Evolutionary conservation across 2,113 vertebrate genomes (phyloP), one percentile per base, ranked within the genome.

Genomic region (Rhinogobius similis): DNA sequence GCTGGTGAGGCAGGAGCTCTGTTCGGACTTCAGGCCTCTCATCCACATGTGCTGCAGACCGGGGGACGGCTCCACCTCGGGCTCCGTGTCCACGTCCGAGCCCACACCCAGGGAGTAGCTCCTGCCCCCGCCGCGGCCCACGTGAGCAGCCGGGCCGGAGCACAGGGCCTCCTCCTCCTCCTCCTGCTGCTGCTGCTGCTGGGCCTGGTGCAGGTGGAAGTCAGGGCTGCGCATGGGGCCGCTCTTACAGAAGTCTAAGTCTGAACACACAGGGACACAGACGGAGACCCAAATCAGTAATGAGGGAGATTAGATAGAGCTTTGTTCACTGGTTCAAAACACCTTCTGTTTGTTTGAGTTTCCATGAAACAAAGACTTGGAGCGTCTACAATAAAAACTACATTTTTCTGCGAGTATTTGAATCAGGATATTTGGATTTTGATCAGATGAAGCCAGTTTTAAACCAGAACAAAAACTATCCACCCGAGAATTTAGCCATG

Each of bases 1-100:
- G 92, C 96, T 98, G 1, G 96, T 96, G 78, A 98, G 88, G 72
- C 96, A 97, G 65, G 97, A 98, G 81, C 96, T 98, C 79, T 96
- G 96, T 78, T 97, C 95, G 0, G 96, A 98, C 81, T 98, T 97
- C 83, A 96, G 93, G 4, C 95, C 96, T 10, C 93, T 92, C 94
- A 98, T 96, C 96, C 96, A 98, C 93, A 98, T 94, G 90, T 95
- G 92, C 86, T 95, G 92, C 84, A 98, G 89, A 29, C 95, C 95
- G 3, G 95, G 95, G 5, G 96, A 97, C 0, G 94, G 91, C 2
- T 91, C 96, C 0, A 94, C 96, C 84, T 97, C 96, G 0, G 94
- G 96, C 84, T 98, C 96, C 0, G 94, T 97, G 81, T 98, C 96
- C 82, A 93, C 92, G 10, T 98, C 97, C 0, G 96, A 98, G 56